Evolutionary conservation across 2,113 vertebrate species (phyloP), one percentile per base, ranked within the genome.

Genomic region (Vidua chalybeata): DNA sequence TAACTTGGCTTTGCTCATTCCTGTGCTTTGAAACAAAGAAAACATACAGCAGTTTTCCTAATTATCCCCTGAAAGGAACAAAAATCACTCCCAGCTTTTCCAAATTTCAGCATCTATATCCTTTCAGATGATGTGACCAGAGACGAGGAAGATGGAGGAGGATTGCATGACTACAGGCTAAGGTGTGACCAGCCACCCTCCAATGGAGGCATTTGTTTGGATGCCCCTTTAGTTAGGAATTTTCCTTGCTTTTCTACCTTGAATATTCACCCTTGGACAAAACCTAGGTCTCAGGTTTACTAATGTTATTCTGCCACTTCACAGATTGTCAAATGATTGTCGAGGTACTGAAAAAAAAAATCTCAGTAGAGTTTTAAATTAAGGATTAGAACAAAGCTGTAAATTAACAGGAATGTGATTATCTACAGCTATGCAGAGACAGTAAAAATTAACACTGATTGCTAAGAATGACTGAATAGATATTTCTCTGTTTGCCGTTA

Each of bases 391-490:
- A 72, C 62, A 62, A 56, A 64, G 62, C 54, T 94, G 78, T 90
- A 85, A 93, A 93, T 95, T 94, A 90, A 79, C 49, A 94, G 45
- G 49, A 87, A 87, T 71, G 35, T 91, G 24, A 87, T 91, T 89
- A 63, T 78, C 69, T 78, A 28, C 54, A 79, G 78, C 71, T 73
- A 73, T 72, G n/a, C 31, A 72, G 59, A 89, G 62, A 79, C 39
- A 73, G 45, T 72, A 80, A 85, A 97, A 90, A 83, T 85, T 35
- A 93, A 39, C 59, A 62, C 64, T 77, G 73, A 67, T 78, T 93
- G 74, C 78, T 79, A 78, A 51, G 58, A 94, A 68, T 82, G 80
- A 31, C 58, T 92, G 56, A 8, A 72, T 89, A 82, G 66, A 24
- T 81, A 59, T 51, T 93, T 48, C 35, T 55, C 51, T 89, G 33